Evolutionary conservation across 2,888 invertebrate species (phyloP), one percentile per base, ranked within the genome.

Genomic region (Nymphalis urticae): DNA sequence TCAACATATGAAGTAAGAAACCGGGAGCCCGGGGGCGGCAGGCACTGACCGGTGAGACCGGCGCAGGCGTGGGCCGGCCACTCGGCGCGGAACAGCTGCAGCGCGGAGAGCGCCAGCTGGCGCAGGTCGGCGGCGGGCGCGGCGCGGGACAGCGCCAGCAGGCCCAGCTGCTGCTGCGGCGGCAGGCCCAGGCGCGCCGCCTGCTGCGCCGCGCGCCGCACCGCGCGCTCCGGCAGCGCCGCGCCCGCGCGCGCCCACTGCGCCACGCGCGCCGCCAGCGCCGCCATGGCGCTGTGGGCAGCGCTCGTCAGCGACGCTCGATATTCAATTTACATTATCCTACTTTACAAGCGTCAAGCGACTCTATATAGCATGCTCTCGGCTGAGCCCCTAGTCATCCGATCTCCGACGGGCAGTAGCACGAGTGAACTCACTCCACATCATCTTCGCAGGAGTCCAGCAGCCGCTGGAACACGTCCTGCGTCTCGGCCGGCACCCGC

Each of bases 81-180:
- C 74, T 88, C 87, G 0, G 77, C 77, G n/a, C 77, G 76, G 66
- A 90, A 77, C 75, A 89, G 75, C 13, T 86, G 83, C 0, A 78
- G 75, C 17, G 83, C 82, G 75, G 81, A 87, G 60, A 75, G 77
- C 19, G 87, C 87, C 0, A 87, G 75, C 72, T 84, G 81, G 21
- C 74, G 63, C 77, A 85, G 50, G 59, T 86, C 87, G 10, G 76
- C 79, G 17, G 75, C 72, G 56, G 79, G 5, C 76, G 68, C 64
- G 78, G 68, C 76, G 75, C 67, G 80, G 47, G 27, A 2, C 32
- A 88, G 77, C 1, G 88, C 79, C 73, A 89, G 74, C 48, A 89
- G 80, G 0, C 76, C 79, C 42, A 88, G 79, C 76, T 85, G 89
- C 56, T 78, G 77, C 81, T 87, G 87, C 54, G 89, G 85, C 48